Evolutionary conservation across 2,113 vertebrate species (phyloP), one percentile per base, ranked within the genome.

Genomic region (Neogale vison): DNA sequence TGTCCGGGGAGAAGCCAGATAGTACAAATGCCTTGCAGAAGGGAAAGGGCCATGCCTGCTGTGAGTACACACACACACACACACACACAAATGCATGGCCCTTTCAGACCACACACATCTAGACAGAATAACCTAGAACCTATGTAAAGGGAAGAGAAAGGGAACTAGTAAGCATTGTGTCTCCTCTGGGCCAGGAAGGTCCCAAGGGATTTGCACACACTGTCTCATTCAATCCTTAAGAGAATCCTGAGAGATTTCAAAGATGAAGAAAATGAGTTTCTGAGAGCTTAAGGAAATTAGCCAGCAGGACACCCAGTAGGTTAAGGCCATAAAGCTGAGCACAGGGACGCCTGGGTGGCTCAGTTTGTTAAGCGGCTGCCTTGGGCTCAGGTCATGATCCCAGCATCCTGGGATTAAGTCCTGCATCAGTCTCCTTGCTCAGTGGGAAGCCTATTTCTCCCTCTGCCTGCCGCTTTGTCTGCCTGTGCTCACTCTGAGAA

Each of bases 191-290:
- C 50, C 77, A 82, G 45, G 36, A 69, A 80, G 14, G n/a, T 85
- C 65, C 20, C 57, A 55, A 82, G 80, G 65, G 74, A 67, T 86
- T 23, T 95, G 24, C 42, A 21, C 4, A 57, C 65, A 50, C 18
- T 50, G 24, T 80, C 65, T 71, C 67, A 7, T 13, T 63, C 59
- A 42, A 52, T 79, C 72, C 67, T 79, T 20, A 10, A 69, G 20
- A 89, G 42, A 72, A 82, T 50, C 76, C 74, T 8, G 34, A 57
- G 50, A 93, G 89, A 82, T 81, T 76, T 90, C 92, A 84, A 1
- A 88, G 95, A 91, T 83, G 76, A 92, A 87, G 61, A 63, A 86
- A 87, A 71, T 31, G 83, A 90, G 81, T 47, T 87, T 85, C 72
- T 0, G 6, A 84, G 81, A 69, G 86, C 39, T 92, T 92, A 82